Evolutionary conservation across 2,888 invertebrate species (phyloP).

Genomic region (Empis livida): DNA sequence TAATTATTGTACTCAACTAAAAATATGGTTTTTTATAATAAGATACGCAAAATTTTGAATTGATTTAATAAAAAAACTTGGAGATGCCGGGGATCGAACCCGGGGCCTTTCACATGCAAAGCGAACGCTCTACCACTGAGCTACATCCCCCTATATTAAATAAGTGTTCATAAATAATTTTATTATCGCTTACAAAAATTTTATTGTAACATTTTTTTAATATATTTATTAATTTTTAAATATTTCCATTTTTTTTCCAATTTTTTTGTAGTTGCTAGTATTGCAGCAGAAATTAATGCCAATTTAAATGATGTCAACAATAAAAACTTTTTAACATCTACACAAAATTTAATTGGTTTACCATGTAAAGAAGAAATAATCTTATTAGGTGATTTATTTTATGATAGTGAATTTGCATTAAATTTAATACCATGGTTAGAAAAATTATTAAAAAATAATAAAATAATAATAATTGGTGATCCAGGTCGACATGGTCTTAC

Average conservation of each 20-base stretch:
- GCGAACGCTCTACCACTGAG: constrained; percentile 99
- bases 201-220: too few relatives aligned
- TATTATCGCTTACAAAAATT: too few relatives aligned
- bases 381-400: constrained; percentile 58
- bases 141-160: constrained; percentile 58
- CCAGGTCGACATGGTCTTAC: constrained; percentile 47
- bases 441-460: constrained; percentile 23
- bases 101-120: constrained; percentile 98
- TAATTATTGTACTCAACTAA: too few relatives aligned
- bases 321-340: constrained; percentile 27
- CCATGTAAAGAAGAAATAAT: constrained; percentile 38
- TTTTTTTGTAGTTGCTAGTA: constrained; percentile 38
- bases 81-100: constrained; percentile 97
- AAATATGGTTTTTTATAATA: too few relatives aligned
- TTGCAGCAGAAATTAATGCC: constrained; percentile 41
- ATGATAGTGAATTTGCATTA: constrained; percentile 45
- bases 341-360: constrained; percentile 37
- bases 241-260: too few relatives aligned
- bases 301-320: constrained; percentile 36
- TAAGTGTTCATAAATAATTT: not conserved
- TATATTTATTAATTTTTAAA: too few relatives aligned
- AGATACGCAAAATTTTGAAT: too few relatives aligned
- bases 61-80: constrained; percentile 45
- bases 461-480: constrained; percentile 42
- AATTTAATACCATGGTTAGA: constrained; percentile 43